These are phyloP conservation scores for Mus minutoides DNA, from an alignment of 2,797 vertebrate genomes.

Conservation along the genomic window DNA sequence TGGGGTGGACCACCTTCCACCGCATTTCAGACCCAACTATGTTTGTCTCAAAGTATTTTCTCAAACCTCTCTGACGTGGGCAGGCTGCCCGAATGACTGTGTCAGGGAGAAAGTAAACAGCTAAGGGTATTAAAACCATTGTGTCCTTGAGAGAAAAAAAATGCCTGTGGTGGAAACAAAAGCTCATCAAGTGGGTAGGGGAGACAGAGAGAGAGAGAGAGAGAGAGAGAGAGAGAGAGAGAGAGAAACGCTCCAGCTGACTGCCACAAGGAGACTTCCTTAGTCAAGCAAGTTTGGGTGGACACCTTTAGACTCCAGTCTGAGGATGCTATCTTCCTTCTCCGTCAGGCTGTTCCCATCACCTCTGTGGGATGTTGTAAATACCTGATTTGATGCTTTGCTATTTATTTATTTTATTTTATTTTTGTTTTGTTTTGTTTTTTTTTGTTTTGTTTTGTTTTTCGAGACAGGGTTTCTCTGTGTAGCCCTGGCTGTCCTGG, in stretches of 20 bases:
- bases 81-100: background rate
- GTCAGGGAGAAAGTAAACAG: background rate
- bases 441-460: too few relatives aligned
- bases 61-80: background rate
- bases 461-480: too few relatives aligned
- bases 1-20: background rate
- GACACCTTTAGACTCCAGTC: background rate
- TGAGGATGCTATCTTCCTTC: background rate
- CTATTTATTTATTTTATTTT: background rate
- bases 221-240: too few relatives aligned
- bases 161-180: background rate
- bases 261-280: background rate
- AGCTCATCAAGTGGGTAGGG: background rate
- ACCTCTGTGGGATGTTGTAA: background rate
- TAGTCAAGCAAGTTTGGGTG: background rate
- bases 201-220: fast-evolving
- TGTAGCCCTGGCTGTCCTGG: too few relatives aligned
- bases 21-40: background rate
- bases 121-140: background rate
- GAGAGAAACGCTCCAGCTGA: background rate
- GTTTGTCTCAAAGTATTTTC: background rate
- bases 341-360: background rate
- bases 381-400: background rate
- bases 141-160: background rate
- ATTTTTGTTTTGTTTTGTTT: too few relatives aligned